These are phyloP conservation scores for Temnothorax longispinosus DNA, from an alignment of 1,140 invertebrate genomes.

Conservation along the genomic window DNA sequence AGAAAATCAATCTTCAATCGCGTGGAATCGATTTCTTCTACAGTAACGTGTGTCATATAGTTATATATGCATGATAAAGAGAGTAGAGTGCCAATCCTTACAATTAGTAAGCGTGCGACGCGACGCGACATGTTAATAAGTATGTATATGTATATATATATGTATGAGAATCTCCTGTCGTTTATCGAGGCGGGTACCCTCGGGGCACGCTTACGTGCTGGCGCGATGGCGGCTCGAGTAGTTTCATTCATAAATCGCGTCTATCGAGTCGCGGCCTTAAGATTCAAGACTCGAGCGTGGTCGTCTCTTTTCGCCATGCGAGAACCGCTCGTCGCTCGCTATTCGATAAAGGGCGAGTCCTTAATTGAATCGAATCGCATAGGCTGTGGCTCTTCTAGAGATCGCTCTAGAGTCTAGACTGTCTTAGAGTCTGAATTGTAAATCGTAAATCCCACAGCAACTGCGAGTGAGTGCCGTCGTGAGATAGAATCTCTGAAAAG, in stretches of 20 bases:
- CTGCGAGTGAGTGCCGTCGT: too few relatives aligned
- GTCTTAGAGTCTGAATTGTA: too few relatives aligned
- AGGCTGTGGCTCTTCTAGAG: neutral
- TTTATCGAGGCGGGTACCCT: neutral
- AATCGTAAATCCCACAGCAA: too few relatives aligned
- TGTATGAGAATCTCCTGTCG: too few relatives aligned
- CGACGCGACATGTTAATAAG: too few relatives aligned
- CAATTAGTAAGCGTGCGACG: neutral
- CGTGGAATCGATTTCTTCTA: neutral
- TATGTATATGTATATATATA: too few relatives aligned
- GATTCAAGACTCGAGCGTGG: too few relatives aligned
- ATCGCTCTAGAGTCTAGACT: too few relatives aligned
- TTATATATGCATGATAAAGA: neutral
- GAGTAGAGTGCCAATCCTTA: neutral
- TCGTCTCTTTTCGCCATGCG: neutral
- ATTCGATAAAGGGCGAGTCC: neutral
- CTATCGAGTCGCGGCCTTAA: neutral
- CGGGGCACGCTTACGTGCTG: neutral
- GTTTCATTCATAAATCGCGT: constrained; percentile 24
- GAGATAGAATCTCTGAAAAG: neutral
- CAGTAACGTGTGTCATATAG: neutral
- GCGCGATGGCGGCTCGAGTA: neutral
- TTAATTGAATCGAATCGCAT: neutral
- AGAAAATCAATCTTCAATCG: neutral
- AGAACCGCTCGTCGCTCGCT: neutral